A percentile compares a stretch with the other conserved stretches of the same genome.
phyloP scores from a whole-genome alignment of 2,113 vertebrate species.

The Stegostoma tigrinum region DNA sequence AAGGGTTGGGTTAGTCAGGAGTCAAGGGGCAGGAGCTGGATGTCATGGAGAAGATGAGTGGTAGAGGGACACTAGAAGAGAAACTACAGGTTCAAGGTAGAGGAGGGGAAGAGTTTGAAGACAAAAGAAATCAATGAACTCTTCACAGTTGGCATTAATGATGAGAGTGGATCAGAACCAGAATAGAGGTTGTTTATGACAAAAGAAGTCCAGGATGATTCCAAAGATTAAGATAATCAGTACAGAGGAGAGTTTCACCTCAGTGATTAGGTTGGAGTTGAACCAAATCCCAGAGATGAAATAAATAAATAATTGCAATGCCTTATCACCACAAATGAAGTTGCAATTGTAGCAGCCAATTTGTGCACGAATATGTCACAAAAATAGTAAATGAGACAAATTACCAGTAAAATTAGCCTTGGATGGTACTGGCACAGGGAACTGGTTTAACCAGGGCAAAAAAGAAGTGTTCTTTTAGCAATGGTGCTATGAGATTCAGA shows the following conservation, averaged over 20 bases:
- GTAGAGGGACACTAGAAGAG: too few relatives aligned
- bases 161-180: neutral
- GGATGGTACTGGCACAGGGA: neutral
- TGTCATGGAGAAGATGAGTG: neutral
- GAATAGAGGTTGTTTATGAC: neutral
- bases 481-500: neutral
- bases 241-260: neutral
- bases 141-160: neutral
- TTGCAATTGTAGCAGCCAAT: neutral
- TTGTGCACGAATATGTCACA: neutral
- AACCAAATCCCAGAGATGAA: neutral
- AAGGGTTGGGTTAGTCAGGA: neutral
- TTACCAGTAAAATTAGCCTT: neutral
- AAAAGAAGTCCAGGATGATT: neutral
- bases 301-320: constrained; percentile 1
- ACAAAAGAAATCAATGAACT: neutral
- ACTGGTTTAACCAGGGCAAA: neutral
- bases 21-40: neutral
- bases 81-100: neutral
- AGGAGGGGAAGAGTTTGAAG: neutral
- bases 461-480: neutral
- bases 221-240: neutral
- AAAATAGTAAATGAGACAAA: neutral
- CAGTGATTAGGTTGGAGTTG: neutral
- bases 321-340: neutral